Conservation (phyloP, 2,113 vertebrate species). For the Gracilinanus agilis region DNA sequence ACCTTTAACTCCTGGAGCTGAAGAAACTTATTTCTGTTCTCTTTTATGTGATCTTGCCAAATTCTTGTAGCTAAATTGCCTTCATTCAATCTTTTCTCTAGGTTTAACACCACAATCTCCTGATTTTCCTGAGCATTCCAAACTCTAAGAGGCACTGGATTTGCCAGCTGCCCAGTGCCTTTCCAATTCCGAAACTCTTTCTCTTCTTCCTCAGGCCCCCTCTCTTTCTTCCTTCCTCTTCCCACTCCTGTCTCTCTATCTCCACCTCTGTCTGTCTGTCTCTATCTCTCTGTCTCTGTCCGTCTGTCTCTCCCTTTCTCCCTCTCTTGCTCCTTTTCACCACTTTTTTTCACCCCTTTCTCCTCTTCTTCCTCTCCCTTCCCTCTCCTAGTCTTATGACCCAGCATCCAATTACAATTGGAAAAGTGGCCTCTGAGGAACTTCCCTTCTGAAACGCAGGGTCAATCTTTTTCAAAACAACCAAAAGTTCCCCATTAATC, state of each 20-base stretch:
- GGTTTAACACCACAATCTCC: no score
- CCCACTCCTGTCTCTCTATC: background rate
- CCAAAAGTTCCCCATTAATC: background rate
- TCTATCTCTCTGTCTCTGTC: no score
- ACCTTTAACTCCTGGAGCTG: background rate
- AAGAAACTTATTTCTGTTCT: background rate
- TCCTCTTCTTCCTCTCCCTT: background rate
- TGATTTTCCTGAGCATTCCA: background rate
- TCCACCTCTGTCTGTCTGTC: no score
- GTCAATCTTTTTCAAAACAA: background rate
- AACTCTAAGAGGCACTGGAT: background rate
- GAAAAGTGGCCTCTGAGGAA: conserved; percentile 1
- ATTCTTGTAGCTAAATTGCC: background rate
- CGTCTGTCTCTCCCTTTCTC: no score
- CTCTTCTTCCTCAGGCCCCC: background rate
- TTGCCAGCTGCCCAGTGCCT: background rate
- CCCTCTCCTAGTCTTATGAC: background rate
- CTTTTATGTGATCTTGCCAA: background rate
- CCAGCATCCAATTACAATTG: background rate
- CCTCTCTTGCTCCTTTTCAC: no score
- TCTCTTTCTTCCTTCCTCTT: background rate
- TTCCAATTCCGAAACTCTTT: background rate
- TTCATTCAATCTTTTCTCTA: background rate
- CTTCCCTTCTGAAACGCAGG: background rate
- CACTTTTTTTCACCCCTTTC: no score